Evolutionary conservation across 2,113 vertebrate genomes (phyloP).

Genomic region (Pao palembangensis): DNA sequence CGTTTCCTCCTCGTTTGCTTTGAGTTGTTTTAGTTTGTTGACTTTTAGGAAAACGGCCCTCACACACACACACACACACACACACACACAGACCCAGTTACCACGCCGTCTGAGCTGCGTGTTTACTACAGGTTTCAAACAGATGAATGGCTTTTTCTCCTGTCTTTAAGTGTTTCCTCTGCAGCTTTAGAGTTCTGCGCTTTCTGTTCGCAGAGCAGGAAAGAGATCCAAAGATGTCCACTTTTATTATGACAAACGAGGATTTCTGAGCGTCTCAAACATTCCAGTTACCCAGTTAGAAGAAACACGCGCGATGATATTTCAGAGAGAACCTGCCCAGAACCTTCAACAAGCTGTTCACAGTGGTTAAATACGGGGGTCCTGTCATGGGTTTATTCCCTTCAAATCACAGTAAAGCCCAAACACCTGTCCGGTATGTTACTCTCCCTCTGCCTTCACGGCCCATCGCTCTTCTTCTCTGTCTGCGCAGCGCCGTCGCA

Average conservation of each 20-base stretch:
- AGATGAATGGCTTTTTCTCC: slow-evolving; percentile 2
- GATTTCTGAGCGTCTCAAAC: neutral
- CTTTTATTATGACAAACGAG: slow-evolving; percentile 22
- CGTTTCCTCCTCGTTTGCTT: slow-evolving; percentile 43
- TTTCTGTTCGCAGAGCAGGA: slow-evolving; percentile 9
- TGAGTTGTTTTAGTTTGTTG: slow-evolving; percentile 18
- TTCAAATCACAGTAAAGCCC: too few species aligned
- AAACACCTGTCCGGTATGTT: too few species aligned
- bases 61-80: too few species aligned
- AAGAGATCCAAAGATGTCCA: slow-evolving; percentile 3
- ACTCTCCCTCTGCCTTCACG: neutral
- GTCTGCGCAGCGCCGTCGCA: slow-evolving; percentile 83
- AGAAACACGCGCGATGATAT: neutral
- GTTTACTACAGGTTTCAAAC: slow-evolving; percentile 7
- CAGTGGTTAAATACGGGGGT: neutral
- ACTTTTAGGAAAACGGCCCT: slow-evolving; percentile 8
- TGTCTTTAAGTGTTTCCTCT: slow-evolving; percentile 1
- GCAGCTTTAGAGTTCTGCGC: slow-evolving; percentile 17
- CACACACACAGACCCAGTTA: too few species aligned
- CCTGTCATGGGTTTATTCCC: too few species aligned
- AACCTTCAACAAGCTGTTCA: neutral
- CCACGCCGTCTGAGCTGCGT: neutral
- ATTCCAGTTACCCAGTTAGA: neutral
- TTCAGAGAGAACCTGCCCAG: neutral
- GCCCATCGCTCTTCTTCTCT: neutral